Conservation (phyloP, 2,113 vertebrate genomes). For the Heterotilapia buettikoferi region DNA sequence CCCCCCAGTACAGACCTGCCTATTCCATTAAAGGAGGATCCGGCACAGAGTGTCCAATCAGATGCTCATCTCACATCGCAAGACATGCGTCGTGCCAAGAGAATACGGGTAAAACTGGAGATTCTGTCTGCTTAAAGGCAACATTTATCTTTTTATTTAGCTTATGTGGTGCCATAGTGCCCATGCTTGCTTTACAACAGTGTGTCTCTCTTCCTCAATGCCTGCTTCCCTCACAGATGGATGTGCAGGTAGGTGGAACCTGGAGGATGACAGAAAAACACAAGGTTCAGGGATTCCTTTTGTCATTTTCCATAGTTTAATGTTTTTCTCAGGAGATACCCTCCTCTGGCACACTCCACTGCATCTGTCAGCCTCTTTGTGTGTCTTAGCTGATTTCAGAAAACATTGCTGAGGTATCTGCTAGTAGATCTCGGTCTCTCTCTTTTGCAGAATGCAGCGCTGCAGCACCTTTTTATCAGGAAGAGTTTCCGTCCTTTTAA, state of each 20-base stretch:
- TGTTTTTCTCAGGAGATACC: background rate
- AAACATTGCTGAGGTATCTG: background rate
- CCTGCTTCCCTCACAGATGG: constrained; percentile 79
- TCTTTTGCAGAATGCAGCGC: constrained; percentile 84
- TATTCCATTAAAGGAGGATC: constrained; percentile 73
- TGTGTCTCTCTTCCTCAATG: constrained; percentile 66
- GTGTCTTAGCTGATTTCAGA: background rate
- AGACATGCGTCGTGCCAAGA: constrained; percentile 89
- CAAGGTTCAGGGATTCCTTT: background rate
- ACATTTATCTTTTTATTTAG: background rate
- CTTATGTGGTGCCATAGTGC: background rate
- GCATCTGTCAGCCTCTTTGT: background rate
- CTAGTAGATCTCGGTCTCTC: background rate
- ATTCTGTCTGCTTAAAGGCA: background rate
- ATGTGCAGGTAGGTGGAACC: constrained; percentile 86
- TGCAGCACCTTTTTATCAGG: constrained; percentile 95
- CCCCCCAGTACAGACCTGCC: constrained; percentile 36
- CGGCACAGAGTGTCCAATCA: constrained; percentile 56
- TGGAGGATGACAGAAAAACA: background rate
- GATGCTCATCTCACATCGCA: constrained; percentile 82
- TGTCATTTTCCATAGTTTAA: background rate
- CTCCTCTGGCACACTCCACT: background rate
- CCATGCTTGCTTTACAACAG: constrained; percentile 36
- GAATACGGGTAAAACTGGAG: constrained; percentile 76
- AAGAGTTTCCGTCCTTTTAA: constrained; percentile 96